These are phyloP conservation scores for Exocentrus adspersus DNA, from an alignment of 2,888 invertebrate species.

Conservation along the genomic window DNA sequence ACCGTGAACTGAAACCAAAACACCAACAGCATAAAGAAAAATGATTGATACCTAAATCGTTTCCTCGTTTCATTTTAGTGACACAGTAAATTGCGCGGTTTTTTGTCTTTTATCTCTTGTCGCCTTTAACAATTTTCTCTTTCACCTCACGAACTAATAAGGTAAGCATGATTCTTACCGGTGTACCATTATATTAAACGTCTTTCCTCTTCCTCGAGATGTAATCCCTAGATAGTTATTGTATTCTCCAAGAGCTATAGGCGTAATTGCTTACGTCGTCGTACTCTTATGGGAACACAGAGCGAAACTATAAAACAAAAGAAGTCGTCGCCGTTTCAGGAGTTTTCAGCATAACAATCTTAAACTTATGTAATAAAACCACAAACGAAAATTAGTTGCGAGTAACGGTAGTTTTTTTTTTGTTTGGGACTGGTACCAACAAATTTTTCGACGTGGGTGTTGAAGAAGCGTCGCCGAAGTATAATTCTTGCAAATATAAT, in stretches of 20 bases:
- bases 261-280: constrained; percentile 38
- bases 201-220: constrained; percentile 26
- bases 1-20: background rate
- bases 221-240: constrained; percentile 43
- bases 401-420: too few species aligned
- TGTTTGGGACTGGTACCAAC: constrained; percentile 13
- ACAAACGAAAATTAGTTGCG: too few species aligned
- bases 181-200: constrained; percentile 19
- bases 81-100: too few species aligned
- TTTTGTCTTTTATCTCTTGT: too few species aligned
- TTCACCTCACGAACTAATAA: constrained; percentile 16
- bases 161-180: constrained; percentile 37
- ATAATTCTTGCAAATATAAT: constrained; percentile 21
- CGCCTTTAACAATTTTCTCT: background rate
- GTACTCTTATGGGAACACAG: background rate
- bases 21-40: too few species aligned
- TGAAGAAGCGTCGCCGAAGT: constrained; percentile 2
- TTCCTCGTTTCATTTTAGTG: too few species aligned
- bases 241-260: constrained; percentile 33
- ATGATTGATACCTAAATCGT: too few species aligned
- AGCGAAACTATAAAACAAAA: background rate
- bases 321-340: background rate
- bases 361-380: too few species aligned
- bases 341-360: too few species aligned
- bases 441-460: constrained; percentile 20